phyloP scores from a whole-genome alignment of 1,140 invertebrate genomes.

The Tyrophagus putrescentiae region DNA sequence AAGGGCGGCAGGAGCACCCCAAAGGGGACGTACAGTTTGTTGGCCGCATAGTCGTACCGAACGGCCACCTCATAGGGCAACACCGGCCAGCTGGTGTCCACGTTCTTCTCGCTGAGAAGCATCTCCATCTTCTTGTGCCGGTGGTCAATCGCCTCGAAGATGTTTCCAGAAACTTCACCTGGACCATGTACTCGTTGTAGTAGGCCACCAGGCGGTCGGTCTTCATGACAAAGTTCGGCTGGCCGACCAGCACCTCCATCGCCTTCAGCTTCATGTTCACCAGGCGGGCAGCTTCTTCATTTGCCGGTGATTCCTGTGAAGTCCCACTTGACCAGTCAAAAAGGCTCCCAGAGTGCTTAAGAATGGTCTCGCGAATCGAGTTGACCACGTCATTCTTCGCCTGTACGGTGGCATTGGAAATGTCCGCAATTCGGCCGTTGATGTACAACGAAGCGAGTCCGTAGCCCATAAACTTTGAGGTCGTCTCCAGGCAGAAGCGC shows the following conservation, averaged over 20 bases:
- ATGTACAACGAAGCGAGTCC: conserved; percentile 41
- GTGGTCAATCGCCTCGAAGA: conserved; percentile 5
- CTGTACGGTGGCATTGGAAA: conserved; percentile 26
- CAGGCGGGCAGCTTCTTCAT: background rate
- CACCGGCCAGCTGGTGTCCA: conserved; percentile 3
- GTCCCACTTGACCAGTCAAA: conserved; percentile 16
- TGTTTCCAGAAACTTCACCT: conserved; percentile 8
- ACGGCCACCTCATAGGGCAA: conserved; percentile 3
- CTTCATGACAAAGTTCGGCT: conserved; percentile 15
- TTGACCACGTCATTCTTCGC: conserved; percentile 1
- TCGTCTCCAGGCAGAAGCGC: conserved; percentile 42
- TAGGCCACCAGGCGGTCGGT: background rate
- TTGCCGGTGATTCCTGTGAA: no score
- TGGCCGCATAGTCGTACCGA: conserved; percentile 11
- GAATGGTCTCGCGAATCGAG: background rate
- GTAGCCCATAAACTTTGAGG: conserved; percentile 40
- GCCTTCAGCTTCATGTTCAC: conserved; percentile 11
- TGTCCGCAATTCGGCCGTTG: conserved; percentile 31
- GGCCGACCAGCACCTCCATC: conserved; percentile 13
- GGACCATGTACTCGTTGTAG: conserved; percentile 11
- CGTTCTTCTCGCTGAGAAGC: background rate
- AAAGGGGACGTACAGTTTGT: conserved; percentile 6
- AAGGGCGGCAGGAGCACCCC: background rate
- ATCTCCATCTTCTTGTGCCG: conserved; percentile 14
- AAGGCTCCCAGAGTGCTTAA: background rate